phyloP scores from a whole-genome alignment of 2,888 invertebrate genomes.

The Melanostoma mellinum region DNA sequence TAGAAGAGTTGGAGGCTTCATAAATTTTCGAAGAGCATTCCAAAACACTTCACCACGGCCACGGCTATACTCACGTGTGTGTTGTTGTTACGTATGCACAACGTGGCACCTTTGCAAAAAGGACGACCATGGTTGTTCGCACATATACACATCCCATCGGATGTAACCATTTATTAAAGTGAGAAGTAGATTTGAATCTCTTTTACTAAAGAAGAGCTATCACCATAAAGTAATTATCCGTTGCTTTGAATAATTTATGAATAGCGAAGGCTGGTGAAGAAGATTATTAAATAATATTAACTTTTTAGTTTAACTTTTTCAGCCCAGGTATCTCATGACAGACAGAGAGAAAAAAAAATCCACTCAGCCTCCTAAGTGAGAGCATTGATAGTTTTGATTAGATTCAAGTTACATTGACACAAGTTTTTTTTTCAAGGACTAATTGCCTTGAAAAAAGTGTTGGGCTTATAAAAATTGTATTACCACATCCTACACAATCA shows the following conservation, averaged over 20 bases:
- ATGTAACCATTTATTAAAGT: conserved; percentile 50
- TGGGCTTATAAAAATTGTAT: no score
- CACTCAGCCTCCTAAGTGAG: no score
- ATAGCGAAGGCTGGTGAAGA: not conserved
- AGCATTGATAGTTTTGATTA: no score
- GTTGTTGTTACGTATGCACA: not conserved
- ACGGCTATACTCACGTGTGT: not conserved
- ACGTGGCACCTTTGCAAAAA: conserved; percentile 12
- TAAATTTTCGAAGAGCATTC: conserved; percentile 46
- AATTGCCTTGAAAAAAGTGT: no score
- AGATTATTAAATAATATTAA: conserved; percentile 7
- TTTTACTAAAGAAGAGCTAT: conserved; percentile 32
- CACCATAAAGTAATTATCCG: conserved; percentile 58
- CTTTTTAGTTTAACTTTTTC: not conserved
- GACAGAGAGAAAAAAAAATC: no score
- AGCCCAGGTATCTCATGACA: not conserved
- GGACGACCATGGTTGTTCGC: not conserved
- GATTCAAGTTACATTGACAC: no score
- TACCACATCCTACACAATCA: no score
- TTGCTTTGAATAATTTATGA: conserved; percentile 58
- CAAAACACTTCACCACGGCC: conserved; percentile 13
- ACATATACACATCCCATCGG: not conserved
- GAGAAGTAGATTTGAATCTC: conserved; percentile 57
- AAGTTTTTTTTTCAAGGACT: no score
- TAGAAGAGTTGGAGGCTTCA: conserved; percentile 49